A percentile compares a stretch with the other conserved stretches of the same genome.
These are phyloP conservation scores for Noturus placidus DNA, from an alignment of 2,113 vertebrate genomes.

Conservation along the genomic window DNA sequence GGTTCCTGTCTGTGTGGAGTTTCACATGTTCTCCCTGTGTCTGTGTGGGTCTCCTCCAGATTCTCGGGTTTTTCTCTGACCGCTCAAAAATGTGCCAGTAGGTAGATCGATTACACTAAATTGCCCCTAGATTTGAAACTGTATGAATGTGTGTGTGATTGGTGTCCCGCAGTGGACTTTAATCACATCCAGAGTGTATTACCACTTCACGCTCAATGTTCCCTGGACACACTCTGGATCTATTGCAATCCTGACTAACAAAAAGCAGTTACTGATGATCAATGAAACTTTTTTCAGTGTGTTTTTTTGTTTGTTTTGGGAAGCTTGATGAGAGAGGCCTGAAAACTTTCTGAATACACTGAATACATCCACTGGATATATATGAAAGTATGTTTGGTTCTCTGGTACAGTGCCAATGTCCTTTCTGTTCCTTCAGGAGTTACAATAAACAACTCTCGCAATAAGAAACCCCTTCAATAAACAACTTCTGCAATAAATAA, in stretches of 20 bases:
- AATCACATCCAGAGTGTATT: not conserved
- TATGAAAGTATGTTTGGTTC: not conserved
- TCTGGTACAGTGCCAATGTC: not conserved
- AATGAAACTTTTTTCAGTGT: not conserved
- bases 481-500: too few species aligned
- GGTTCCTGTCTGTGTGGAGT: not conserved
- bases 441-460: not conserved
- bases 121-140: not conserved
- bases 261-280: not conserved
- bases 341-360: not conserved
- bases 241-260: not conserved
- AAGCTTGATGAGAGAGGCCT: not conserved
- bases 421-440: constrained; percentile 7
- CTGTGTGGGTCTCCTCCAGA: not conserved
- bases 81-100: not conserved
- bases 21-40: not conserved
- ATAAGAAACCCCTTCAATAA: not conserved
- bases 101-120: not conserved
- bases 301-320: not conserved
- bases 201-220: not conserved
- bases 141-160: not conserved
- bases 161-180: not conserved
- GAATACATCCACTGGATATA: not conserved
- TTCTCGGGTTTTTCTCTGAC: not conserved
- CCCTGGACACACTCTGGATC: not conserved